Conservation (phyloP, 2,113 vertebrate species). For the Sinocyclocheilus anophthalmus region DNA sequence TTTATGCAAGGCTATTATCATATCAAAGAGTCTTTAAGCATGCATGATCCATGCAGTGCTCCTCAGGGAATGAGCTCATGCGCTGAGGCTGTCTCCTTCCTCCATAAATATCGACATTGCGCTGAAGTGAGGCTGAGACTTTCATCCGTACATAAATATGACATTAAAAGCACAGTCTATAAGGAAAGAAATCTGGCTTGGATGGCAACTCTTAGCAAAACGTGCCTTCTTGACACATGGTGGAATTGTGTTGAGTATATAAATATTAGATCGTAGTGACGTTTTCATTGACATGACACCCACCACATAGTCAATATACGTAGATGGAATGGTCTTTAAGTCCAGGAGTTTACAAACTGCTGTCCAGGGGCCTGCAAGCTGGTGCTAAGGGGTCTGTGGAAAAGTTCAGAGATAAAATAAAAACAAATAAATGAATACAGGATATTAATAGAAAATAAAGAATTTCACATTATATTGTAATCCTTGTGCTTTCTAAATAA, state of each 20-base stretch:
- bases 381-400: not conserved
- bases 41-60: conserved; percentile 29
- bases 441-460: no score
- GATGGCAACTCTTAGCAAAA: not conserved
- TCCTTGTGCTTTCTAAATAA: no score
- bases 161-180: not conserved
- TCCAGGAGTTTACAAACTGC: not conserved
- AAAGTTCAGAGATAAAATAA: not conserved
- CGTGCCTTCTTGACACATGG: not conserved
- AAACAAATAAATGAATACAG: not conserved
- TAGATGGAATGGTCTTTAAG: not conserved
- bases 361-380: not conserved
- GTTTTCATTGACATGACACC: not conserved
- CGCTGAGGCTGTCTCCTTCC: not conserved
- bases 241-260: not conserved
- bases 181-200: conserved; percentile 6
- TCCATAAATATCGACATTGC: conserved; percentile 27
- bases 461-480: no score
- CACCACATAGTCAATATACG: not conserved
- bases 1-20: conserved; percentile 54
- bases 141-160: conserved; percentile 2
- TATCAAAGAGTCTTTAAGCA: conserved; percentile 52
- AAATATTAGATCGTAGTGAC: not conserved
- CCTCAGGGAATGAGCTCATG: conserved; percentile 29
- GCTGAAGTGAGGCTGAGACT: conserved; percentile 1